phyloP scores from a whole-genome alignment of 2,113 vertebrate genomes.

The Pycnonotus jocosus region DNA sequence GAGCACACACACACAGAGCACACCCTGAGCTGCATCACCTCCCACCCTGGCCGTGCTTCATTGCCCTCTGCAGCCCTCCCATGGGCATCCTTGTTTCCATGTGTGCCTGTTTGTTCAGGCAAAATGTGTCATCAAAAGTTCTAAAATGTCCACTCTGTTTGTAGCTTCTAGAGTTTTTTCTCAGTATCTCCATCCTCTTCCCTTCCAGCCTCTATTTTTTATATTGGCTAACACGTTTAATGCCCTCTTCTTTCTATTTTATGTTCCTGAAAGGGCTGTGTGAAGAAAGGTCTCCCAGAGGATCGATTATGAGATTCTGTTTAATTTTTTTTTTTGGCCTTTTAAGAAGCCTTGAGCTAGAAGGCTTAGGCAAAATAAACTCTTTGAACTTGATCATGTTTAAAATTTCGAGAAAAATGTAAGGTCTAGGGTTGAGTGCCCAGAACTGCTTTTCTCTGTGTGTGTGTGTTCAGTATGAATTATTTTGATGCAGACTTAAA shows the following conservation, averaged over 20 bases:
- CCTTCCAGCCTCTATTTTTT: background rate
- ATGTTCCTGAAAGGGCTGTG: background rate
- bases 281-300: background rate
- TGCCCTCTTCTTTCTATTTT: background rate
- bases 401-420: background rate
- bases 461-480: background rate
- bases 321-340: background rate
- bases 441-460: background rate
- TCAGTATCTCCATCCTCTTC: background rate
- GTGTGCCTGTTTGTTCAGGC: background rate
- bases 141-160: background rate
- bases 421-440: background rate
- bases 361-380: background rate
- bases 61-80: background rate
- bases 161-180: background rate
- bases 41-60: background rate
- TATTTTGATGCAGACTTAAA: background rate
- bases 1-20: background rate
- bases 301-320: background rate
- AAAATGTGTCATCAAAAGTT: background rate
- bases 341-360: background rate
- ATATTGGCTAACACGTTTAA: background rate
- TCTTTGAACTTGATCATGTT: background rate
- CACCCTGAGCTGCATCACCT: background rate
- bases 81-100: accelerated